Evolutionary conservation across 2,113 vertebrate species (phyloP), one percentile per base, ranked within the genome.

Genomic region (Potamarius usumacintae): DNA sequence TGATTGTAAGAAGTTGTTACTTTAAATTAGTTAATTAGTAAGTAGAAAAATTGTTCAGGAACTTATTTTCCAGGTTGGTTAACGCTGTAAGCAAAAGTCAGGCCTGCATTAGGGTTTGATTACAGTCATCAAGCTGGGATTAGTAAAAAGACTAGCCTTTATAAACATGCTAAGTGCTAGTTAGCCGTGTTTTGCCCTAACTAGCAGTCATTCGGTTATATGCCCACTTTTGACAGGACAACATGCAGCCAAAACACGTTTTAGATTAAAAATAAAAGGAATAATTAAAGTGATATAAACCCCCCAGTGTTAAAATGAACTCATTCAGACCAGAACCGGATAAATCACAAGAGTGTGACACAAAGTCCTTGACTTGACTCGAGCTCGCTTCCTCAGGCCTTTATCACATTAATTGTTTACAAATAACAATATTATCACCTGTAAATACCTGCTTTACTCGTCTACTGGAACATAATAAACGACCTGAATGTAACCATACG

Each of bases 281-380:
- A 0, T 0, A 57, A 62, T 22, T 3, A 7, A 27, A 18, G 7
- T 1, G 0, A 48, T 9, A 5, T 22, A 25, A 34, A 74, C 27
- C 7, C n/a, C 4, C 9, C 4, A 71, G 2, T 42, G 42, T 52
- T 52, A 27, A 76, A 78, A 62, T 18, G 4, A 63, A 77, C 11
- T 9, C 4, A 12, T 27, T 11, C 25, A 27, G 17, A 53, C 25
- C 17, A 12, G 17, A 79, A 5, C 58, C 15, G 27, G 62, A 11
- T 4, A 48, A 27, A 67, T 42, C 58, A 25, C 52, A 30, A 25
- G 62, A 0, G 92, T 91, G 92, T 92, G 93, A 92, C 93, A 92
- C 78, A 92, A 95, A 95, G 95, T 92, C 95, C 94, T 96, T 96
- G 95, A 95, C 90, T 85, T 82, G 92, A 92, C 91, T 93, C 48